Evolutionary conservation across 2,113 vertebrate species (phyloP), one percentile per base, ranked within the genome.

Genomic region (Rana temporaria): DNA sequence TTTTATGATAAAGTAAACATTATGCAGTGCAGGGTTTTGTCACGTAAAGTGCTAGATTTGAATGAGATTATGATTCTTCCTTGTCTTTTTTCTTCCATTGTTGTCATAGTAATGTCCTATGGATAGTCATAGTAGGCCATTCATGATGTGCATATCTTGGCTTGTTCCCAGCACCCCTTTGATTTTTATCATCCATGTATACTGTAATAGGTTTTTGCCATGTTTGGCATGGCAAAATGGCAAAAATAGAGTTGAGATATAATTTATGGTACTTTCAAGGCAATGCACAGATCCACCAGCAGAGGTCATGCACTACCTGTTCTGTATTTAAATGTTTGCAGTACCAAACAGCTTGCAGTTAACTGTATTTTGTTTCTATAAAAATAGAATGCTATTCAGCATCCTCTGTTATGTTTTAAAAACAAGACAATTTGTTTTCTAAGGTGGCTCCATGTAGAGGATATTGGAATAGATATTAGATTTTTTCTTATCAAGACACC

Each of bases 1-100:
- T 69, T 81, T 72, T 64, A 74, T 72, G 30, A 66, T 62, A 32
- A n/a, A 57, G 70, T 74, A 75, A 82, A 74, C 56, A 56, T 22
- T 30, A 64, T 73, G 15, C 62, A 42, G 19, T 73, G 62, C 66
- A 65, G 56, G 52, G 26, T 74, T 82, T 74, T 80, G 66, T 70
- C 66, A 70, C 66, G 32, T 80, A 18, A 52, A 70, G 78, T 80
- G 78, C 65, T 56, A 62, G 66, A 70, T 80, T 62, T 70, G 42
- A 60, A 69, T 69, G 34, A 80, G 78, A 34, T 75, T 32, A 60
- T 17, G 38, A 12, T 60, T 59, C 60, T 60, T 60, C 72, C 30
- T 42, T 75, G 72, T 19, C 56, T 22, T 42, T 16, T 34, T 20
- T 16, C 3, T 74, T 32, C n/a, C 26, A 19, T 20, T 26, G 15